Conservation (phyloP, 2,888 invertebrate genomes). For the Lamellibrachia columna region DNA sequence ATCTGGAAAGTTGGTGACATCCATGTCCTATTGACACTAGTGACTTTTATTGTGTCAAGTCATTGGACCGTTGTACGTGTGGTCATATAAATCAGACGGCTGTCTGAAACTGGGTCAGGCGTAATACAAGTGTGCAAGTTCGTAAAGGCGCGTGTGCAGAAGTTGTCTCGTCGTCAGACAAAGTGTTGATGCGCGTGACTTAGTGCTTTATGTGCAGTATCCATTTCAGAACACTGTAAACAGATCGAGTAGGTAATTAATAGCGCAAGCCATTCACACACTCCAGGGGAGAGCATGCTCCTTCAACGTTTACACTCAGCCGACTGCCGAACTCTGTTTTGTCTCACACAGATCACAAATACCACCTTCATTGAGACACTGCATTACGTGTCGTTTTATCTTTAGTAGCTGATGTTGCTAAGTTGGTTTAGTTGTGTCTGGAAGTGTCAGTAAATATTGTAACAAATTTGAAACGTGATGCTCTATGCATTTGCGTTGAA, state of each 20-base stretch:
- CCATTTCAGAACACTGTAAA: neutral
- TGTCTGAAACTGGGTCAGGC: neutral
- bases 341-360: neutral
- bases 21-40: no score
- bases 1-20: no score
- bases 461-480: no score
- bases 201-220: neutral
- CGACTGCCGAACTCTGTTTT: neutral
- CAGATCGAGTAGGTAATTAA: neutral
- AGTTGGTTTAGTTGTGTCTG: no score
- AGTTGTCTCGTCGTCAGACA: neutral
- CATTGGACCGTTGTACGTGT: no score
- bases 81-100: neutral
- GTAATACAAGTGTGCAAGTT: neutral
- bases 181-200: neutral
- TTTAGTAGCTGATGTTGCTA: no score
- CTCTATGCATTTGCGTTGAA: no score
- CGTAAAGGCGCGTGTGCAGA: neutral
- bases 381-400: no score
- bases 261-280: neutral
- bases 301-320: neutral
- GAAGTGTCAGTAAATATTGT: no score
- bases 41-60: no score
- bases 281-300: neutral
- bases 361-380: no score